These are phyloP conservation scores for Colostygia pectinataria DNA, from an alignment of 2,888 invertebrate genomes.

Conservation along the genomic window DNA sequence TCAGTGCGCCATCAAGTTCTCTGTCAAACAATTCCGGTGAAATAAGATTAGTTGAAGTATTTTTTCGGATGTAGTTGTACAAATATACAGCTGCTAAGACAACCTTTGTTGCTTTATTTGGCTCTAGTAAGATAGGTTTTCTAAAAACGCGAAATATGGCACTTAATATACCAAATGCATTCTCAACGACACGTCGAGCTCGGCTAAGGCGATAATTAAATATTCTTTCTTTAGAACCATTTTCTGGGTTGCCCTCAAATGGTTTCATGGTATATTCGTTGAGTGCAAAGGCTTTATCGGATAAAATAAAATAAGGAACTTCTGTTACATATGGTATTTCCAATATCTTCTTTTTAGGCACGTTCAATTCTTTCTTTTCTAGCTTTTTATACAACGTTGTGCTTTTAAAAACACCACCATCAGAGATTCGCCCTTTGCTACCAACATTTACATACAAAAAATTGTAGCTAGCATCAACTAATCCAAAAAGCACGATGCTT, in stretches of 20 bases:
- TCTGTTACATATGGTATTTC: no score
- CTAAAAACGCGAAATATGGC: conserved; percentile 20
- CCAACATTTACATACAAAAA: conserved; percentile 6
- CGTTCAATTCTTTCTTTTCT: conserved; percentile 13
- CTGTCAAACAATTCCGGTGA: no score
- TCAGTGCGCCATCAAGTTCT: no score
- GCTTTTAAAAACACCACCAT: conserved; percentile 5
- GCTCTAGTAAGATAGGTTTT: conserved; percentile 26
- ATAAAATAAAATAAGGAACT: no score
- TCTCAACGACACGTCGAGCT: conserved; percentile 22
- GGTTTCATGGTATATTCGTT: no score
- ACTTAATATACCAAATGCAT: conserved; percentile 4
- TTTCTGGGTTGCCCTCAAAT: no score
- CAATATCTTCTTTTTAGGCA: conserved; percentile 17
- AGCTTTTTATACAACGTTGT: conserved; percentile 15
- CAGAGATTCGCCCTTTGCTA: background rate
- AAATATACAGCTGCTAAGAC: conserved; percentile 16
- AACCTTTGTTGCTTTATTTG: conserved; percentile 23
- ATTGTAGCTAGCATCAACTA: conserved; percentile 41
- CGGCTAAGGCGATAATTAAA: conserved; percentile 19
- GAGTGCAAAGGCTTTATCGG: no score
- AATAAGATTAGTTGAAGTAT: no score
- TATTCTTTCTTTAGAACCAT: no score
- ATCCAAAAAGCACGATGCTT: conserved; percentile 40
- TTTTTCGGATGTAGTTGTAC: conserved; percentile 16